Conservation (phyloP, 2,888 invertebrate species). For the Coremacera marginata region DNA sequence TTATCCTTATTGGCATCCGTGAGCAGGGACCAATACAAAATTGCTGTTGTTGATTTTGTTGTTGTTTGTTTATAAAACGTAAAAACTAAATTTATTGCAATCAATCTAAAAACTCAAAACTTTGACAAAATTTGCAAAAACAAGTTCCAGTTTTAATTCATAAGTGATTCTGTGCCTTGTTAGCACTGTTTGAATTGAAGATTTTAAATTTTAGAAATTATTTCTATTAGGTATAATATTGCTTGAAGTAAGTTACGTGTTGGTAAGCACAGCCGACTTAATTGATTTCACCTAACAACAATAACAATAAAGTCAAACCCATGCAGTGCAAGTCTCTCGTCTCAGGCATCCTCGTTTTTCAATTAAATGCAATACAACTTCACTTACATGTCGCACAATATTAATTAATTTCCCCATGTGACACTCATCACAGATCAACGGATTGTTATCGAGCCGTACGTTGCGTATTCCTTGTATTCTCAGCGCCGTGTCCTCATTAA, state of each 20-base stretch:
- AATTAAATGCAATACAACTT: constrained; percentile 15
- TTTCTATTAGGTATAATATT: background rate
- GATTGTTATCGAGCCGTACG: constrained; percentile 68
- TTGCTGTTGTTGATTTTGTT: background rate
- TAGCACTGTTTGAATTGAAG: background rate
- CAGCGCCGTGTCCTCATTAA: constrained; percentile 66
- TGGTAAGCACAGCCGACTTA: no score
- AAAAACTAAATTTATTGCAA: background rate
- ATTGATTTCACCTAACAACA: no score
- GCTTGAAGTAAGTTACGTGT: no score
- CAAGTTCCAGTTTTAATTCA: background rate
- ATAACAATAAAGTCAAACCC: background rate
- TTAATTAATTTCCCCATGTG: constrained; percentile 70
- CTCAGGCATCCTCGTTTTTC: background rate
- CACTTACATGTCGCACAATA: constrained; percentile 67
- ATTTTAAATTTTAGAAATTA: background rate
- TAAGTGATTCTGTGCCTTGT: background rate
- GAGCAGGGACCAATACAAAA: background rate
- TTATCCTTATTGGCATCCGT: background rate
- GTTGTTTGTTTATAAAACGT: background rate
- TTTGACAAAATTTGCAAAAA: background rate
- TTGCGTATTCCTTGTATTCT: constrained; percentile 68
- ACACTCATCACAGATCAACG: constrained; percentile 69
- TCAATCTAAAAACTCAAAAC: constrained; percentile 1
- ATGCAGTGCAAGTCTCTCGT: background rate